phyloP scores from a whole-genome alignment of 2,797 vertebrate species.

The Ceyx erithaca region DNA sequence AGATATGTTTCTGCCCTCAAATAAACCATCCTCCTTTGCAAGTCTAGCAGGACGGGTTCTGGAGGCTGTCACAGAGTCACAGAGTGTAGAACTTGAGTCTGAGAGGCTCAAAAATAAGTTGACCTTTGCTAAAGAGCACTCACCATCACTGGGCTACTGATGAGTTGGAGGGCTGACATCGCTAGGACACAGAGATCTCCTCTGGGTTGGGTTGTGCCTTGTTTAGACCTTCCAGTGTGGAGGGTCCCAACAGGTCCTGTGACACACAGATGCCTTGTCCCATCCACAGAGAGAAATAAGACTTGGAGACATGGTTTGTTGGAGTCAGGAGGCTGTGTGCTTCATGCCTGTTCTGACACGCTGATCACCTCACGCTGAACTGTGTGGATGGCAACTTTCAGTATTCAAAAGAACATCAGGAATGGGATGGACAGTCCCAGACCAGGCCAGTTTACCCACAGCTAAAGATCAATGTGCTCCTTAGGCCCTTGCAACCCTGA shows the following conservation, averaged over 20 bases:
- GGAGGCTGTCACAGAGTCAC: not conserved
- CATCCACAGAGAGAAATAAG: not conserved
- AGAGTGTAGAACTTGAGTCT: not conserved
- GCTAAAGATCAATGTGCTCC: not conserved
- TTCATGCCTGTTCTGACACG: accelerated
- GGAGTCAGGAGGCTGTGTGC: not conserved
- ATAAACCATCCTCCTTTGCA: not conserved
- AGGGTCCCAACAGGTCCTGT: not conserved
- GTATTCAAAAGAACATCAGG: not conserved
- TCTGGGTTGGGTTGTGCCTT: not conserved
- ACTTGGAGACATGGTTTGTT: not conserved
- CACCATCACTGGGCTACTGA: not conserved
- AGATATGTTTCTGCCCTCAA: not conserved
- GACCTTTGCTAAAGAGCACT: not conserved
- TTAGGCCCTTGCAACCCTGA: not conserved
- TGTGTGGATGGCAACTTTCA: accelerated
- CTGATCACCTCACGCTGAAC: not conserved
- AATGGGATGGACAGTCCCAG: not conserved
- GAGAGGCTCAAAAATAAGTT: not conserved
- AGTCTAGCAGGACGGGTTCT: not conserved
- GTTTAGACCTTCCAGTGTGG: not conserved
- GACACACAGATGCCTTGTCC: not conserved
- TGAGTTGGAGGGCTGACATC: not conserved
- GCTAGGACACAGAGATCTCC: not conserved
- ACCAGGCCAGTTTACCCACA: not conserved